These are phyloP conservation scores for Trachelus iudaicus DNA, from an alignment of 2,888 invertebrate species.

Conservation along the genomic window DNA sequence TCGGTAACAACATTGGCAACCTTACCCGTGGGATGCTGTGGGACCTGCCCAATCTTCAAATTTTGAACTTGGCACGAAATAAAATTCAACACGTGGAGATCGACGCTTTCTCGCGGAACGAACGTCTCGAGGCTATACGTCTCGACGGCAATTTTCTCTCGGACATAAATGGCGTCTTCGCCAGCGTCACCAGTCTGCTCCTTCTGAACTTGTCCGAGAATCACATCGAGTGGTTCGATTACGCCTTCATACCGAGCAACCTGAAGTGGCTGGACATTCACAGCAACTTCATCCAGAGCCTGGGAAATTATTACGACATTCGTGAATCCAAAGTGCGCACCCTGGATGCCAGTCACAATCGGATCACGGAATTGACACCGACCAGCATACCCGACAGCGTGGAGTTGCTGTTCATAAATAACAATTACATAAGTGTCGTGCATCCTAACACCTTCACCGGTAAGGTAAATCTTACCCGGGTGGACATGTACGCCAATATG, in stretches of 20 bases:
- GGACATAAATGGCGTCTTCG: slow-evolving; percentile 90
- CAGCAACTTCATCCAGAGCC: slow-evolving; percentile 87
- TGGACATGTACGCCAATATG: slow-evolving; percentile 91
- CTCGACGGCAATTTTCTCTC: slow-evolving; percentile 89
- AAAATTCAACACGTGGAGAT: slow-evolving; percentile 87
- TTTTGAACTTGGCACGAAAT: slow-evolving; percentile 89
- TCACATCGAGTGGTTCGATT: slow-evolving; percentile 93
- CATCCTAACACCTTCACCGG: slow-evolving; percentile 88
- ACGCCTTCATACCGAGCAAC: slow-evolving; percentile 89
- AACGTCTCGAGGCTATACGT: slow-evolving; percentile 85
- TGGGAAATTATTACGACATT: slow-evolving; percentile 89
- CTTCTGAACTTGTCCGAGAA: slow-evolving; percentile 92
- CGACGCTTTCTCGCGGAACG: slow-evolving; percentile 84
- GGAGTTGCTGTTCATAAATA: slow-evolving; percentile 88
- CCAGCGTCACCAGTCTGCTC: slow-evolving; percentile 83
- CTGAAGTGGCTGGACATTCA: slow-evolving; percentile 92
- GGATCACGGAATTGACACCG: slow-evolving; percentile 84
- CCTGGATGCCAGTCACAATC: slow-evolving; percentile 90
- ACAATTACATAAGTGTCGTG: slow-evolving; percentile 85
- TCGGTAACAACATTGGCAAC: slow-evolving; percentile 90
- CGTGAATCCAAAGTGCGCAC: slow-evolving; percentile 77
- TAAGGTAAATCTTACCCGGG: slow-evolving; percentile 85
- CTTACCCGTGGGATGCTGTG: slow-evolving; percentile 87
- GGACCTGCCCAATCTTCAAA: slow-evolving; percentile 85
- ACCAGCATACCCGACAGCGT: slow-evolving; percentile 90